Evolutionary conservation across 2,113 vertebrate genomes (phyloP).

Genomic region (Sceloporus undulatus): DNA sequence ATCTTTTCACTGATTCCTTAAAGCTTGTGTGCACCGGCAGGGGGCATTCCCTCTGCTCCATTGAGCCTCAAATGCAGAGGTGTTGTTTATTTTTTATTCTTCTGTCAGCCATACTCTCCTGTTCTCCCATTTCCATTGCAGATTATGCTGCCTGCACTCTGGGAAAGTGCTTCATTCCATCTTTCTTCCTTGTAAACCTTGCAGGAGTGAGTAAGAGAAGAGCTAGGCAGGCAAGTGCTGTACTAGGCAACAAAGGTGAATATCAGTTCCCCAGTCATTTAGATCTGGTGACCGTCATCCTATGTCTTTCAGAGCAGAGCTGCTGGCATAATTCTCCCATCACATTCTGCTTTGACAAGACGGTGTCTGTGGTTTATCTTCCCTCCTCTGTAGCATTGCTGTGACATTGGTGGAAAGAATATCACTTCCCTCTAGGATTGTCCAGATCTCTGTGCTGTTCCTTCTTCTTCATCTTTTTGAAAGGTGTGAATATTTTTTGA

Average conservation of each 20-base stretch:
- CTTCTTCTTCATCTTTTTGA: background rate
- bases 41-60: background rate
- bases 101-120: background rate
- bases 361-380: background rate
- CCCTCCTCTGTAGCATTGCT: background rate
- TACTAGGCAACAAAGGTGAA: background rate
- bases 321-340: background rate
- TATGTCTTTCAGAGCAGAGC: constrained; percentile 8
- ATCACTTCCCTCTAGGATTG: background rate
- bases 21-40: background rate
- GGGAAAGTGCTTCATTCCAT: background rate
- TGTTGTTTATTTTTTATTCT: background rate
- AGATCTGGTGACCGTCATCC: constrained; percentile 36
- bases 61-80: too few species aligned
- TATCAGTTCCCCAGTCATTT: background rate
- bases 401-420: constrained; percentile 28
- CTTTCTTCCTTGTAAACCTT: background rate
- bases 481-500: background rate
- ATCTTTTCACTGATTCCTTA: background rate
- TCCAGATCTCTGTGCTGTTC: background rate
- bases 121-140: background rate
- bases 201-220: background rate
- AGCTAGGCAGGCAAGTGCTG: background rate
- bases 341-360: background rate
- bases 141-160: background rate